A percentile compares a stretch with the other conserved stretches of the same genome.
These are phyloP conservation scores for Nicator chloris DNA, from an alignment of 2,113 vertebrate species.

Conservation along the genomic window DNA sequence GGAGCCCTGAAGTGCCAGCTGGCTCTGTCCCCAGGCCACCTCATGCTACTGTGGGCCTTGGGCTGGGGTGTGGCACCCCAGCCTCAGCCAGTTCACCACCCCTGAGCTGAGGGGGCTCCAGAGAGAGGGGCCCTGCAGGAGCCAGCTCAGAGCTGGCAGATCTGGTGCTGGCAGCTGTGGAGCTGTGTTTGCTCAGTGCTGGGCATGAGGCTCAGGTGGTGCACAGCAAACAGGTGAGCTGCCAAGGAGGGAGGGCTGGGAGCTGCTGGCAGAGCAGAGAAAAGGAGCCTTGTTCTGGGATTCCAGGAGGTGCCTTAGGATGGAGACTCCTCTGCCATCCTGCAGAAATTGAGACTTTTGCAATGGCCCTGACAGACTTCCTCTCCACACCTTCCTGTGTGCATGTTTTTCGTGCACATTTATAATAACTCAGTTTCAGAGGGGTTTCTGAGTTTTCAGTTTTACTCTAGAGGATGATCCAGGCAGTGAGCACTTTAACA, in stretches of 20 bases:
- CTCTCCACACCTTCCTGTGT: background rate
- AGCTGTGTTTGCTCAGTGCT: background rate
- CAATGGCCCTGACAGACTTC: background rate
- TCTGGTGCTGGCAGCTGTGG: background rate
- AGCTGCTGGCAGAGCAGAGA: background rate
- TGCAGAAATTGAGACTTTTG: background rate
- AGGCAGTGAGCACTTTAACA: background rate
- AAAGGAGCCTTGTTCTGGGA: background rate
- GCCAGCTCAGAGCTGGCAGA: background rate
- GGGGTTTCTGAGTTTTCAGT: background rate
- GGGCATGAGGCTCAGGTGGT: background rate
- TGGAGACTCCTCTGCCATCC: background rate
- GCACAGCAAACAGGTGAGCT: background rate
- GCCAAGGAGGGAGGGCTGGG: background rate
- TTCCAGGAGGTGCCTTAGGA: background rate
- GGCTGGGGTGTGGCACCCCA: background rate
- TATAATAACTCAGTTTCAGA: background rate
- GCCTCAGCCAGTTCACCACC: background rate
- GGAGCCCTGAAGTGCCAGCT: background rate
- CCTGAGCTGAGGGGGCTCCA: background rate
- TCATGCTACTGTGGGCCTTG: background rate
- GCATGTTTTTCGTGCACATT: background rate
- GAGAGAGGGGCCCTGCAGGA: background rate
- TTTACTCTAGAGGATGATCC: accelerated
- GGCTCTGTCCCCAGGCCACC: background rate